Evolutionary conservation across 2,113 vertebrate species (phyloP), one percentile per base, ranked within the genome.

Genomic region (Guaruba guarouba): DNA sequence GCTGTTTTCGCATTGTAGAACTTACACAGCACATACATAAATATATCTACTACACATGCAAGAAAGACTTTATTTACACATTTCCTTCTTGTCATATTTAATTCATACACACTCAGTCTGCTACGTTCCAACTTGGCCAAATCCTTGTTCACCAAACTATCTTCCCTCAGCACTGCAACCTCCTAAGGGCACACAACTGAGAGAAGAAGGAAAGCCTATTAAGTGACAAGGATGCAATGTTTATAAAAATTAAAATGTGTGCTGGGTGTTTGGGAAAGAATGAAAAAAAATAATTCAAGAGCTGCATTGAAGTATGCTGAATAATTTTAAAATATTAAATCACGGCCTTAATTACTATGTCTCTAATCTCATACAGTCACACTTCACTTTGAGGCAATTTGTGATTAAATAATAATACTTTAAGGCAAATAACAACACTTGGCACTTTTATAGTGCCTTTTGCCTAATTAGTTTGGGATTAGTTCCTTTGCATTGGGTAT

Each of bases 391-490:
- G 82, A 95, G 81, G 92, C 96, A 97, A 95, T 96, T 96, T 91
- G 91, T 86, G 96, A 86, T 96, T 96, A 97, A 97, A 97, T 97
- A 96, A 96, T 96, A 96, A 95, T 96, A 95, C 94, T 96, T 97
- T 83, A 96, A 97, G 96, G 91, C 73, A 97, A 93, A 96, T 96
- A 95, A 97, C 89, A 94, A 96, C 77, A 92, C 94, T 97, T 95
- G 93, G 96, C 94, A 92, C 94, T 96, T 96, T 95, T 79, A 97
- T 96, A 96, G 91, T 96, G 96, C 93, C 94, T 97, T 97, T 96
- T 96, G 89, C 94, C 96, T 97, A 97, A 97, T 97, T 97, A 95
- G 96, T 96, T 91, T 97, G 95, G 97, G 96, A 96, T 97, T 93
- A 93, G 91, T 93, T 96, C 96, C 93, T 95, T 97, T 15, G 1